Percentiles rank a stretch among this genome's conserved stretches.
Evolutionary conservation across 2,888 invertebrate species (phyloP).

Genomic region (Drosophila pegasa): DNA sequence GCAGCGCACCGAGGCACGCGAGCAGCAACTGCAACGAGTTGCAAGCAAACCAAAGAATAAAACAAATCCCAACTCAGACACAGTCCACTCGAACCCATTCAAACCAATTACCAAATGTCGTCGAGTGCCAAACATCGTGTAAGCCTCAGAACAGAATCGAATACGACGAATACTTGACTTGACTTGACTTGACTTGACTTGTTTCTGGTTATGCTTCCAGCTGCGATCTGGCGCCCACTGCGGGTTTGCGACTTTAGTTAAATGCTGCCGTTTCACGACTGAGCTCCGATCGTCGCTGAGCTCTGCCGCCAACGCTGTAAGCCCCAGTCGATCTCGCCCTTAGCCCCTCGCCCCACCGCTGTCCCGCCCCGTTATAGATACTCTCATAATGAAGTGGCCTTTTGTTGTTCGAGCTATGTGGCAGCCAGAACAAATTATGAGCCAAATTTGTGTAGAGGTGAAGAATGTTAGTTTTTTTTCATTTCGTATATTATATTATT

Average conservation of each 20-base stretch:
- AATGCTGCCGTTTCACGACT: slow-evolving; percentile 74
- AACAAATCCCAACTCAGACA: not conserved
- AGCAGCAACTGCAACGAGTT: slow-evolving; percentile 32
- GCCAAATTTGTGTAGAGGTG: slow-evolving; percentile 51
- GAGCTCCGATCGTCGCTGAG: slow-evolving; percentile 66
- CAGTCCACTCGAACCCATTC: not conserved
- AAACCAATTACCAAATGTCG: slow-evolving; percentile 67
- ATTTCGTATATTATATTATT: not conserved
- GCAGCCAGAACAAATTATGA: slow-evolving; percentile 67
- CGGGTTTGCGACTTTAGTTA: slow-evolving; percentile 72
- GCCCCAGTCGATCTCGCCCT: slow-evolving; percentile 47
- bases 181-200: slow-evolving; percentile 17
- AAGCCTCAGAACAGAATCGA: slow-evolving; percentile 13
- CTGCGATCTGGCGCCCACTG: slow-evolving; percentile 42
- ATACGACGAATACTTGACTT: slow-evolving; percentile 29
- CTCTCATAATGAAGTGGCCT: slow-evolving; percentile 57
- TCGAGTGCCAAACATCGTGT: slow-evolving; percentile 61
- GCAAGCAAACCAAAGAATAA: slow-evolving; percentile 7
- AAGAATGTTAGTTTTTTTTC: slow-evolving; percentile 29
- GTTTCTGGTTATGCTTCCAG: slow-evolving; percentile 33
- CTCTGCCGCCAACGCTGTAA: slow-evolving; percentile 57
- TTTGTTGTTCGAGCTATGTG: slow-evolving; percentile 45
- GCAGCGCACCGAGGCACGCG: slow-evolving; percentile 16
- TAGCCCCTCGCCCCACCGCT: slow-evolving; percentile 6
- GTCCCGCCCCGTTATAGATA: slow-evolving; percentile 12